Evolutionary conservation across 2,888 invertebrate species (phyloP), one percentile per base, ranked within the genome.

Genomic region (Cerceris rybyensis): DNA sequence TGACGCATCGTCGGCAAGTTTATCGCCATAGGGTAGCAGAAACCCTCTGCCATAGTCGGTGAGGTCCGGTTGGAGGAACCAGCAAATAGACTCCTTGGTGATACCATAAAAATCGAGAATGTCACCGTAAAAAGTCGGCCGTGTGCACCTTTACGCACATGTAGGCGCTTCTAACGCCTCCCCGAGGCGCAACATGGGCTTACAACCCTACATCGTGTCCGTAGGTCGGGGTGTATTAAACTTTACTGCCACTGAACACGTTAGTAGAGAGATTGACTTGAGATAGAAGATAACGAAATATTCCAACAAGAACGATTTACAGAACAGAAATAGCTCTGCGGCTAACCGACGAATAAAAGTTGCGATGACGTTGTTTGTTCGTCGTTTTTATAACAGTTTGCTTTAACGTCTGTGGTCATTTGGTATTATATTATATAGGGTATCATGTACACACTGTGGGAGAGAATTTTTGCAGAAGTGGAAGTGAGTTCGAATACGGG

Each of bases 61-160:
- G 11, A 9, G 54, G 52, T 65, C 28, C 63, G 16, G 42, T 54
- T 17, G n/a, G 39, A 13, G 59, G 50, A 39, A 41, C 16, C 16
- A 41, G 70, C 55, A 28, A 65, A 64, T 57, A 14, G 70, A 54
- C 67, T 67, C 63, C 64, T 67, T 49, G 75, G 66, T 63, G 50
- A 71, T 68, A 55, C 64, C 78, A 58, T 75, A 75, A 78, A 78
- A 70, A 70, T 67, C 58, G 61, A 49, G 54, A 59, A 64, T 55
- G 59, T 43, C 49, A 16, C 50, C 75, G 64, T 73, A 76, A 74
- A 78, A 71, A 42, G 16, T 61, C 28, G n/a, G 17, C 52, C 43
- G 70, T 55, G 46, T 64, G n/a, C 49, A 16, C 64, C 59, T 75
- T 39, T 66, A 57, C 75, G 67, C 68, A 50, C 55, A 63, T 50